Conservation (phyloP, 2,113 vertebrate genomes). For the Cyanoramphus novaezelandiae region DNA sequence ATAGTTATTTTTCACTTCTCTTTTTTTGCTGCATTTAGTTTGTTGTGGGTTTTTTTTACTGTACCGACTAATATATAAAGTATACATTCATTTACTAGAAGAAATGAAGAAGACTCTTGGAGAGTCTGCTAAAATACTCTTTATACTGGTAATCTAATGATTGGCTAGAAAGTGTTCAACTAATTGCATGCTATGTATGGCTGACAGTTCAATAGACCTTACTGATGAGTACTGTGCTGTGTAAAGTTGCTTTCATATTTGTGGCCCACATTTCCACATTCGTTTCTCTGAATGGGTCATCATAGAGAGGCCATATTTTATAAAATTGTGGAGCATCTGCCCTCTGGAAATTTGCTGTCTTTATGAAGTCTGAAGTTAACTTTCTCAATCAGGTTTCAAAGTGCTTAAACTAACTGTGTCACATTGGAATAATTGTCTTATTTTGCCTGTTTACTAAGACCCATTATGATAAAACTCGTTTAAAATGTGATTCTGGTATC, state of each 20-base stretch:
- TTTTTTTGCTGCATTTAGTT: not conserved
- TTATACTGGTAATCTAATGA: not conserved
- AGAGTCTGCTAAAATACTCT: not conserved
- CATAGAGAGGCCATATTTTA: not conserved
- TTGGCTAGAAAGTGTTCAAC: not conserved
- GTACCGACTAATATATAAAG: not conserved
- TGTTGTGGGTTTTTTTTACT: not conserved
- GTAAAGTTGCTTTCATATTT: not conserved
- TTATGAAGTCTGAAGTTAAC: not conserved
- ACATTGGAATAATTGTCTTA: not conserved
- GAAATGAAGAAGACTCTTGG: not conserved
- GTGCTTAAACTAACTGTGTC: not conserved
- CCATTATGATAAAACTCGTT: not conserved
- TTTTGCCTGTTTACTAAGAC: not conserved
- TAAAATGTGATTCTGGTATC: not conserved
- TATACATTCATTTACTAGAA: not conserved
- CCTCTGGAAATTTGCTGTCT: not conserved
- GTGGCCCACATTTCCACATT: not conserved
- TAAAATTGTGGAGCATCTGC: not conserved
- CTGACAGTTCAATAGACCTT: not conserved
- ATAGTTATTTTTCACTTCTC: not conserved
- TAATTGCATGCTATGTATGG: rapidly evolving
- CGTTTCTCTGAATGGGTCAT: not conserved
- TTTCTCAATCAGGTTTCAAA: not conserved
- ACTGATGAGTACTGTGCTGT: not conserved